Evolutionary conservation across 2,888 invertebrate species (phyloP).

Genomic region (Arge pagana): DNA sequence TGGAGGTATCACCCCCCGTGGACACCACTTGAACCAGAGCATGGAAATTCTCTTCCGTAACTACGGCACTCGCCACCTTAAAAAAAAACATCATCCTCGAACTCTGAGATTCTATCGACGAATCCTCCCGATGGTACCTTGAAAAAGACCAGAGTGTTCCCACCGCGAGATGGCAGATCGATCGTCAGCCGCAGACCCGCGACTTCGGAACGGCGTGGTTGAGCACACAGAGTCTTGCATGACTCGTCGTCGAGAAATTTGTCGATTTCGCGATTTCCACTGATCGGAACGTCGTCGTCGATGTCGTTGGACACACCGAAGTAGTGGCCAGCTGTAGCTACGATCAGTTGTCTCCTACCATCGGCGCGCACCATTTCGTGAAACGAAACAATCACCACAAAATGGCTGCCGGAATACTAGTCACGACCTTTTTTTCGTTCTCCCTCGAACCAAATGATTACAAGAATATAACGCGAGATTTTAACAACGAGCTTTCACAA

Average conservation of each 20-base stretch:
- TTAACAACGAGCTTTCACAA: no score
- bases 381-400: no score
- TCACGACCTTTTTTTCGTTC: no score
- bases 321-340: slow-evolving; percentile 50
- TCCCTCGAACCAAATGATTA: no score
- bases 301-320: slow-evolving; percentile 37
- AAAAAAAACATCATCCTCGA: background rate
- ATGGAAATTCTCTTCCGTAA: slow-evolving; percentile 52
- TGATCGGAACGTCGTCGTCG: slow-evolving; percentile 27
- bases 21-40: slow-evolving; percentile 51
- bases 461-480: no score
- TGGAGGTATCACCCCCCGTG: slow-evolving; percentile 33
- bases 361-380: slow-evolving; percentile 41
- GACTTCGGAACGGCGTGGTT: slow-evolving; percentile 29
- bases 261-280: slow-evolving; percentile 37
- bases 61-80: slow-evolving; percentile 39
- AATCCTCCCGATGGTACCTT: slow-evolving; percentile 43
- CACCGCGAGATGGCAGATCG: slow-evolving; percentile 37
- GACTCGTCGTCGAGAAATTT: slow-evolving; percentile 47
- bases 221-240: slow-evolving; percentile 47
- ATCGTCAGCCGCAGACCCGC: slow-evolving; percentile 41
- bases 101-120: background rate
- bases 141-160: slow-evolving; percentile 51
- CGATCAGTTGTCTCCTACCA: slow-evolving; percentile 42
- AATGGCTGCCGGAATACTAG: no score